Conservation (phyloP, 2,888 invertebrate species). For the Macaria notata region DNA sequence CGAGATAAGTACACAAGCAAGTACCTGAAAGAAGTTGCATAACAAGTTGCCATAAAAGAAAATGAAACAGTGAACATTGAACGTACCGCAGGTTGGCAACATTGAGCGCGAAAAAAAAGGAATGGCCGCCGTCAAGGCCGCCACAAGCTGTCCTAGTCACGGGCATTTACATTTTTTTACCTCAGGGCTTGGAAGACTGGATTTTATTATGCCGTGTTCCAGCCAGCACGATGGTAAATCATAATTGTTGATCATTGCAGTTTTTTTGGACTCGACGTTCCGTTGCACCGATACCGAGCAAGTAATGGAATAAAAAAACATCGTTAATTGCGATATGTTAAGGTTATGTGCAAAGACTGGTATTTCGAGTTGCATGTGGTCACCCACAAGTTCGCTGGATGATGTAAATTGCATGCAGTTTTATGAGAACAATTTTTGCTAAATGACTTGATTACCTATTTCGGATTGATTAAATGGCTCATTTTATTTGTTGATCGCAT, state of each 20-base stretch:
- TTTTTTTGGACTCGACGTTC: constrained; percentile 25
- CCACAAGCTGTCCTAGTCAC: constrained; percentile 79
- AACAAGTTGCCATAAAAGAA: constrained; percentile 63
- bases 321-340: constrained; percentile 35
- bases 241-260: constrained; percentile 34
- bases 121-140: constrained; percentile 78
- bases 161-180: constrained; percentile 74
- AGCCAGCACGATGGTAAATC: constrained; percentile 30
- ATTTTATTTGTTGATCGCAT: too few relatives aligned
- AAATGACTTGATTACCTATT: constrained; percentile 4
- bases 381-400: constrained; percentile 27
- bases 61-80: constrained; percentile 63
- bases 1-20: constrained; percentile 16
- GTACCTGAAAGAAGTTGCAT: constrained; percentile 57
- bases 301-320: constrained; percentile 36
- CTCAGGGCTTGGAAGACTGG: constrained; percentile 55
- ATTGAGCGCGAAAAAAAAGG: constrained; percentile 77
- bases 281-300: constrained; percentile 28
- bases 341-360: constrained; percentile 36
- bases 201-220: constrained; percentile 45
- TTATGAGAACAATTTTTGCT: constrained; percentile 1
- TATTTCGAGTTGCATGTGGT: constrained; percentile 40
- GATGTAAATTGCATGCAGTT: constrained; percentile 16
- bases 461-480: too few relatives aligned
- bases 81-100: constrained; percentile 72